A percentile compares a stretch with the other conserved stretches of the same genome.
Conservation (phyloP, 1,140 invertebrate species). For the Bombus polaris region DNA sequence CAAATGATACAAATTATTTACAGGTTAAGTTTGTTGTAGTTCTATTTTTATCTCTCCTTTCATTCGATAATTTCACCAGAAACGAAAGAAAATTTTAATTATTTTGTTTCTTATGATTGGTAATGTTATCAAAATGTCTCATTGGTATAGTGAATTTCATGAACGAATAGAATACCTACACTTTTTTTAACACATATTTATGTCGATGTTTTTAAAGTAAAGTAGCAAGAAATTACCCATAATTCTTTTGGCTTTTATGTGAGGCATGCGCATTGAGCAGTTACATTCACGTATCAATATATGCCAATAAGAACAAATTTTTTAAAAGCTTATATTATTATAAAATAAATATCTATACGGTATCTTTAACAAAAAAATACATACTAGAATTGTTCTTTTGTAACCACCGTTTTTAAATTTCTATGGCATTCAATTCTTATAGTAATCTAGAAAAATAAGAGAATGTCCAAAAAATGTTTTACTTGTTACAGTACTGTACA, state of each 20-base stretch:
- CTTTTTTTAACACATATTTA: not conserved
- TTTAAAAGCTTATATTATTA: not conserved
- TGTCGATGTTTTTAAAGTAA: not conserved
- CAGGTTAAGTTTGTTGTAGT: not conserved
- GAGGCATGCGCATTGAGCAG: not conserved
- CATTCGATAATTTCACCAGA: not conserved
- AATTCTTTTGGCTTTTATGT: not conserved
- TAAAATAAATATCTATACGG: not conserved
- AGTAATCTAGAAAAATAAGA: not conserved
- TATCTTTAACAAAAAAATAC: not conserved
- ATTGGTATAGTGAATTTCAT: not conserved
- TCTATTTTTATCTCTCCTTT: not conserved
- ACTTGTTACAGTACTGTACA: not conserved
- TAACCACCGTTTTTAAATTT: too few species aligned
- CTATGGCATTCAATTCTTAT: not conserved
- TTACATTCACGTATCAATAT: conserved; percentile 12
- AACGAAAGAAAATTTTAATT: not conserved
- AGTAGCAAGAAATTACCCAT: conserved; percentile 52
- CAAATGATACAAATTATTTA: conserved; percentile 9
- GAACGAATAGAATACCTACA: not conserved
- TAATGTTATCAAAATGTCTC: too few species aligned
- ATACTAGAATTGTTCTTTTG: not conserved
- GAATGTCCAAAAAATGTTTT: not conserved
- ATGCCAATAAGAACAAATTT: not conserved
- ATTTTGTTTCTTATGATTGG: not conserved